phyloP scores from a whole-genome alignment of 2,113 vertebrate species.

The Fregata magnificens region DNA sequence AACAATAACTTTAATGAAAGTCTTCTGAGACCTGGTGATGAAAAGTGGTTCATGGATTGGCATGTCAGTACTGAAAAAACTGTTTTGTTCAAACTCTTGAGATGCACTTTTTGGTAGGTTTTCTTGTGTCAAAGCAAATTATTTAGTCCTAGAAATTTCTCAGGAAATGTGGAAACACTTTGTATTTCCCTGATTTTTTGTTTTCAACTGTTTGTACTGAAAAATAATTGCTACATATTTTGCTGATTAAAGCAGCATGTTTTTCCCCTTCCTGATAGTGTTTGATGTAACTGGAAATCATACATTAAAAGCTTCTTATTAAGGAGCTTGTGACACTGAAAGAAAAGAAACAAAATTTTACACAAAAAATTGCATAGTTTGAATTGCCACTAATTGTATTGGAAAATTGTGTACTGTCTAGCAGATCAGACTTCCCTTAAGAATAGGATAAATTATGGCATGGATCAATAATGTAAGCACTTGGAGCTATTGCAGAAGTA shows the following conservation, averaged over 20 bases:
- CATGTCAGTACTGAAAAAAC: neutral
- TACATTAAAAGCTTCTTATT: neutral
- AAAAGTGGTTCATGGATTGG: neutral
- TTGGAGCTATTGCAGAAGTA: neutral
- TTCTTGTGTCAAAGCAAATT: neutral
- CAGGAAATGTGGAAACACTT: neutral
- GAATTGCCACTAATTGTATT: neutral
- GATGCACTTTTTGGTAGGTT: neutral
- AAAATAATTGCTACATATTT: neutral
- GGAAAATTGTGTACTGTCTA: neutral
- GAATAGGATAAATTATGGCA: neutral
- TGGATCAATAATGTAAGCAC: neutral
- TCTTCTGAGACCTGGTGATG: neutral
- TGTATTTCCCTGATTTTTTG: neutral
- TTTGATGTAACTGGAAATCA: neutral
- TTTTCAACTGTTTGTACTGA: neutral
- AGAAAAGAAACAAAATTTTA: neutral
- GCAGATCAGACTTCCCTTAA: neutral
- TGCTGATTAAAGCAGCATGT: neutral
- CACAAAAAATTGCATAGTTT: neutral
- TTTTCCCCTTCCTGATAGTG: neutral
- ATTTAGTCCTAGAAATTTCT: neutral
- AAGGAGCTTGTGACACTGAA: neutral
- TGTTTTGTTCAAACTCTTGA: neutral
- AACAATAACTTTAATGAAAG: neutral